Conservation (phyloP, 2,113 vertebrate species). For the Zapus hudsonius region DNA sequence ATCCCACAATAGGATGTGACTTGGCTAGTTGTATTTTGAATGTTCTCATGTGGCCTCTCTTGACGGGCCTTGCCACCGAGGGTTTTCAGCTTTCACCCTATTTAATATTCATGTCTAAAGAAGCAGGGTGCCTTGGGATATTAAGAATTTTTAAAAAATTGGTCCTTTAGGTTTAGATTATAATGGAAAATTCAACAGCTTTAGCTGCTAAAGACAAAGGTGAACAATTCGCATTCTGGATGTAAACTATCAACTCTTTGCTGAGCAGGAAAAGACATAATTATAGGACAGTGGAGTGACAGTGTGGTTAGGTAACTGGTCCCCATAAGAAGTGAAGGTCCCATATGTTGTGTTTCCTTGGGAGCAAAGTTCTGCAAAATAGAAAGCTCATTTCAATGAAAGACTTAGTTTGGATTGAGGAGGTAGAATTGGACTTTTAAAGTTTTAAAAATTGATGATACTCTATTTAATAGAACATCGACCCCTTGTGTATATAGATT, state of each 20-base stretch:
- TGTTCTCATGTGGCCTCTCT: constrained; percentile 73
- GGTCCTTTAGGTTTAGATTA: constrained; percentile 80
- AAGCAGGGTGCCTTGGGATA: constrained; percentile 76
- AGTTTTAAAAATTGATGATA: neutral
- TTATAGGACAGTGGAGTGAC: constrained; percentile 52
- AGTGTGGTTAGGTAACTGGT: constrained; percentile 11
- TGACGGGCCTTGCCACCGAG: constrained; percentile 74
- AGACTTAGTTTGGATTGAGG: neutral
- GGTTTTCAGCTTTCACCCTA: constrained; percentile 79
- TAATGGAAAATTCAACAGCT: constrained; percentile 81
- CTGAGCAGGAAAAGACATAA: constrained; percentile 54
- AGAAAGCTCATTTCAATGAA: neutral
- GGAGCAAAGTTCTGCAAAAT: neutral
- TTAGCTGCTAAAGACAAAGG: constrained; percentile 73
- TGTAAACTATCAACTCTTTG: constrained; percentile 72
- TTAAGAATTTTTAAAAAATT: constrained; percentile 79
- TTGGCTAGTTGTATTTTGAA: constrained; percentile 78
- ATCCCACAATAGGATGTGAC: constrained; percentile 78
- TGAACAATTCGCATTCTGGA: constrained; percentile 76
- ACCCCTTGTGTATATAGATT: neutral
- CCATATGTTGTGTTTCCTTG: neutral
- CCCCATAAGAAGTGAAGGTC: constrained; percentile 35
- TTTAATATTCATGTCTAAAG: constrained; percentile 82
- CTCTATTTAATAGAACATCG: neutral
- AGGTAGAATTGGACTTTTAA: neutral